Conservation (phyloP, 1,140 invertebrate genomes). For the Drosophila setifemur region DNA sequence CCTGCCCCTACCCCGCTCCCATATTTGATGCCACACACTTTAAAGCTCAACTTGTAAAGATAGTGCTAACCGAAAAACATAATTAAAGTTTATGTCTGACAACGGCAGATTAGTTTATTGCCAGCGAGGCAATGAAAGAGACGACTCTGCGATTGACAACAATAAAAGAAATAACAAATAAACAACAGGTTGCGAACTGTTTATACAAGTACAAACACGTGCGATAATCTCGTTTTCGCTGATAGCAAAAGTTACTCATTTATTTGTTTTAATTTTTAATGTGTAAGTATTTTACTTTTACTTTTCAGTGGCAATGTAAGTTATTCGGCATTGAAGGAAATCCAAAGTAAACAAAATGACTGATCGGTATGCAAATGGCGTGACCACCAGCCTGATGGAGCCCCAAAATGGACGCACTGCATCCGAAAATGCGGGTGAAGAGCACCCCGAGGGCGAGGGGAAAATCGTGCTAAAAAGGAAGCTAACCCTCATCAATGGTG, state of each 20-base stretch:
- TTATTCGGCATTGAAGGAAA: neutral
- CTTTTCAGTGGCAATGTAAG: conserved; percentile 58
- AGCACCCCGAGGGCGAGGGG: conserved; percentile 15
- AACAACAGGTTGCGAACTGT: conserved; percentile 4
- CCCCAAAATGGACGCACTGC: conserved; percentile 23
- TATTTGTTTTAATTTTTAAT: neutral
- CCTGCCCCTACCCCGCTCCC: neutral
- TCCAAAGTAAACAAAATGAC: conserved; percentile 45
- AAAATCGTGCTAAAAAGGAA: conserved; percentile 89
- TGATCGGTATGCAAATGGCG: conserved; percentile 77
- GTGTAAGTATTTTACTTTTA: neutral
- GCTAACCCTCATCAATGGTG: conserved; percentile 92
- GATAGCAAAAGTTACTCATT: neutral
- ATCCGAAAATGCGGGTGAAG: neutral
- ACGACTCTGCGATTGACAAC: conserved; percentile 6
- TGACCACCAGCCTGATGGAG: conserved; percentile 62
- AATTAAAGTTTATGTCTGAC: conserved; percentile 26
- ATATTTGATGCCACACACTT: neutral
- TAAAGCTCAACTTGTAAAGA: conserved; percentile 25
- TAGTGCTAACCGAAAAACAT: conserved; percentile 17
- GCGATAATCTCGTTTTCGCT: neutral
- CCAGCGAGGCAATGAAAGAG: conserved; percentile 9
- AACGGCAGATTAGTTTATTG: conserved; percentile 11
- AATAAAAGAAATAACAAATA: neutral
- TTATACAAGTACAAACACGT: conserved; percentile 18